A percentile compares a stretch with the other conserved stretches of the same genome.
These are phyloP conservation scores for Cassiopea xamachana DNA, from an alignment of 30 jellyfish, hydroid and myxozoan genomes.

Conservation along the genomic window DNA sequence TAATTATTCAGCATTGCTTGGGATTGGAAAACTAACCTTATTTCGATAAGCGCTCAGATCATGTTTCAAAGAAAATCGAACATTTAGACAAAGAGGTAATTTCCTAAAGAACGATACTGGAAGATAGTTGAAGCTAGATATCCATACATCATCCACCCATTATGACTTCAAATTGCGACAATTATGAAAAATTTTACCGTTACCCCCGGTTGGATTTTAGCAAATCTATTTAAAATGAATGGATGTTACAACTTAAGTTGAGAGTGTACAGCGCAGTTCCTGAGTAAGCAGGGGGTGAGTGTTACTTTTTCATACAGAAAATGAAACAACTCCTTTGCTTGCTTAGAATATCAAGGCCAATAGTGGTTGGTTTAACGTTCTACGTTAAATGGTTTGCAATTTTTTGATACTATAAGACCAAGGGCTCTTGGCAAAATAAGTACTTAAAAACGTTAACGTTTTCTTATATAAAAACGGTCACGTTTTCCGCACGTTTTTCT, in stretches of 20 bases:
- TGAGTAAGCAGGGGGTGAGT: too few species aligned
- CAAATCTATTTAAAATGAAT: neutral
- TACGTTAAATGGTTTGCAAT: too few species aligned
- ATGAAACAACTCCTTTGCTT: too few species aligned
- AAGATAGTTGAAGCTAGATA: neutral
- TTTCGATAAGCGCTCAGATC: neutral
- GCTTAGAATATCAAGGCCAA: too few species aligned
- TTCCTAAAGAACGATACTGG: neutral
- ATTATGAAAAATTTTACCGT: neutral
- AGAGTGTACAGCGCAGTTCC: neutral
- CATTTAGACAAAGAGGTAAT: neutral
- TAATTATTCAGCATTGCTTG: neutral
- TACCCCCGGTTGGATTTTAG: neutral
- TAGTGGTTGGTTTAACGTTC: too few species aligned
- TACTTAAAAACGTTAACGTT: too few species aligned
- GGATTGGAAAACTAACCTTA: neutral
- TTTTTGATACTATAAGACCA: too few species aligned
- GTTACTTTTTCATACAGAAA: too few species aligned
- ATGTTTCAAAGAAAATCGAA: slow-evolving; percentile 2
- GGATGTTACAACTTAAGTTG: neutral
- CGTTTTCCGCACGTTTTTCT: too few species aligned
- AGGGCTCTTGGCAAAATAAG: too few species aligned
- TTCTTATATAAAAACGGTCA: too few species aligned
- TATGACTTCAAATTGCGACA: neutral
- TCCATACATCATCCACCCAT: neutral